phyloP scores from a whole-genome alignment of 2,113 vertebrate genomes.

The Syngnathus floridae region DNA sequence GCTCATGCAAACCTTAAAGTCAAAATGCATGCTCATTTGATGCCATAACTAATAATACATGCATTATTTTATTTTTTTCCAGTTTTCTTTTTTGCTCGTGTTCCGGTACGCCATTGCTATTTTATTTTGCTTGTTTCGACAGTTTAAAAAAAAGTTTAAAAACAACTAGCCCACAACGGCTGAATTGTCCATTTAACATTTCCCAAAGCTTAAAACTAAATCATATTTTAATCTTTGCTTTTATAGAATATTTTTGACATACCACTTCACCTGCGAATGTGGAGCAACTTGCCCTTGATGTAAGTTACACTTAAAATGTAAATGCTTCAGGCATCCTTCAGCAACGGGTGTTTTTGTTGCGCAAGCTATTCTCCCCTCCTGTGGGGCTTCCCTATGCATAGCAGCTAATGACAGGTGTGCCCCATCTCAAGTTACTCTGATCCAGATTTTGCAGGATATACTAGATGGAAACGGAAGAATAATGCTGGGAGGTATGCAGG shows the following conservation, averaged over 20 bases:
- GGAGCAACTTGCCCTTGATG: not conserved
- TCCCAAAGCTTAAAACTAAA: not conserved
- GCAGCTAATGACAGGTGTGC: slow-evolving; percentile 29
- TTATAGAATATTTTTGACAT: not conserved
- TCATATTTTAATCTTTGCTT: not conserved
- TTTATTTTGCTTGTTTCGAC: not conserved
- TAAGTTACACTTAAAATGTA: slow-evolving; percentile 2
- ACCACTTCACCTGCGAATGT: not conserved
- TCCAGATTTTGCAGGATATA: slow-evolving; percentile 21
- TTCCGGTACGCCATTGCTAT: not conserved
- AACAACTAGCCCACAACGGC: not conserved
- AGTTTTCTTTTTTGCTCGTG: not conserved
- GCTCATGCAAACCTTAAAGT: slow-evolving; percentile 32
- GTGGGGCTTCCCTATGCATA: not conserved
- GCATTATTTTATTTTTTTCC: not conserved
- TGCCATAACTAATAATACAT: not conserved
- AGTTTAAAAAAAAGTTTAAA: not conserved
- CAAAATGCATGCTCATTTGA: not conserved
- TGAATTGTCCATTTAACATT: not conserved
- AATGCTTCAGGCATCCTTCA: not conserved
- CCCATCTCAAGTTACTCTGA: slow-evolving; percentile 28
- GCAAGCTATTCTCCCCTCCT: not conserved
- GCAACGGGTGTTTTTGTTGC: not conserved
- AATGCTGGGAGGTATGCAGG: slow-evolving; percentile 33
- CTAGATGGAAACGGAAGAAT: slow-evolving; percentile 24